Evolutionary conservation across 1,140 invertebrate species (phyloP).

Genomic region (Papilio dardanus): DNA sequence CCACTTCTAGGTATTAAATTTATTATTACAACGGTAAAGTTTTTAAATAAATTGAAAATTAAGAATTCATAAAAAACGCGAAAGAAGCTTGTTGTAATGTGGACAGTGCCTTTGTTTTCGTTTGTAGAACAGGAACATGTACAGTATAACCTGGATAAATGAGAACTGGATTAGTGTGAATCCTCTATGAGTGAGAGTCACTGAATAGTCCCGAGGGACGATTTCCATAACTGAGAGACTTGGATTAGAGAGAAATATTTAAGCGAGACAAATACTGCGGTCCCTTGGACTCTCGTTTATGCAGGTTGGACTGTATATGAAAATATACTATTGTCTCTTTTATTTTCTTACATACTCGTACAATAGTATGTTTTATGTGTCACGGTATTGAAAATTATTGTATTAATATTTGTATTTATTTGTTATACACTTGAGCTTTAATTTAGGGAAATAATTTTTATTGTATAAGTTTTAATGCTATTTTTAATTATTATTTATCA

Average conservation of each 20-base stretch:
- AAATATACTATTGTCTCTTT: too few species aligned
- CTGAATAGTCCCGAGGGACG: too few species aligned
- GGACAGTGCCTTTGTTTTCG: not conserved
- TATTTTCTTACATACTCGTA: too few species aligned
- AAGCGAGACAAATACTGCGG: too few species aligned
- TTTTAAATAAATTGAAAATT: not conserved
- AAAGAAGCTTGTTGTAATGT: not conserved
- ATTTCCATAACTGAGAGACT: too few species aligned
- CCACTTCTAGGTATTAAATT: not conserved
- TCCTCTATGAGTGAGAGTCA: too few species aligned
- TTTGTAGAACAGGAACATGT: not conserved
- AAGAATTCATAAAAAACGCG: not conserved
- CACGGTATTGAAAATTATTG: not conserved
- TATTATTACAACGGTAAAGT: not conserved
- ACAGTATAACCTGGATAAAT: too few species aligned
- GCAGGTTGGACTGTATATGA: too few species aligned
- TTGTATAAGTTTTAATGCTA: not conserved
- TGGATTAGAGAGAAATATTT: too few species aligned
- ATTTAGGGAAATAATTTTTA: slow-evolving; percentile 1
- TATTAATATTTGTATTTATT: not conserved
- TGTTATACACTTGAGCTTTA: not conserved
- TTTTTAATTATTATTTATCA: slow-evolving; percentile 6
- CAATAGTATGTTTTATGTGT: not conserved
- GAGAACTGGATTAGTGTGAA: too few species aligned
- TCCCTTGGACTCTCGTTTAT: too few species aligned